Conservation (phyloP, 2,888 invertebrate genomes). For the Drosophila tanythrix region DNA sequence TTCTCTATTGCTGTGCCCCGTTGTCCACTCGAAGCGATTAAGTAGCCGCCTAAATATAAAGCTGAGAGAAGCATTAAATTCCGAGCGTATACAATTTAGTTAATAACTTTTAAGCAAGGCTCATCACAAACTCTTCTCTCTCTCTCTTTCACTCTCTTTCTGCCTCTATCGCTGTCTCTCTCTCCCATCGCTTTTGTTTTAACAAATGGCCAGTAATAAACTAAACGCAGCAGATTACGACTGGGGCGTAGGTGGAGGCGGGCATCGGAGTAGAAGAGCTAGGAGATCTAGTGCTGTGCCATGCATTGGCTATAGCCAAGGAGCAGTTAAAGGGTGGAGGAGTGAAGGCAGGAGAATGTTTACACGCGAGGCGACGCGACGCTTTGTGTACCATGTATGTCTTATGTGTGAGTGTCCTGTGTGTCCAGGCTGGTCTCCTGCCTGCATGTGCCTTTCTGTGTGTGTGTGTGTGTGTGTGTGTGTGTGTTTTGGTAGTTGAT, state of each 20-base stretch:
- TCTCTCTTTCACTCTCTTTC: background rate
- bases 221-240: conserved; percentile 70
- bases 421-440: conserved; percentile 14
- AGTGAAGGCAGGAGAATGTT: background rate
- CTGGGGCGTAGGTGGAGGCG: conserved; percentile 29
- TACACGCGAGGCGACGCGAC: background rate
- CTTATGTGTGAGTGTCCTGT: conserved; percentile 15
- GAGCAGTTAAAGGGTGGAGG: background rate
- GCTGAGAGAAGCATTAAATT: conserved; percentile 50
- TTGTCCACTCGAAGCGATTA: conserved; percentile 58
- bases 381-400: conserved; percentile 14
- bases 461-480: conserved; percentile 20
- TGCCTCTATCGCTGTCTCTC: background rate
- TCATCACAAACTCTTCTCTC: conserved; percentile 56
- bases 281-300: conserved; percentile 7
- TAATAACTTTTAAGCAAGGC: conserved; percentile 71
- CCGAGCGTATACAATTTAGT: conserved; percentile 67
- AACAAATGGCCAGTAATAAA: conserved; percentile 72
- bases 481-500: conserved; percentile 43
- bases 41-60: conserved; percentile 54
- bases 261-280: background rate
- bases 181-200: conserved; percentile 54
- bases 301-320: conserved; percentile 4
- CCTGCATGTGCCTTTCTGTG: conserved; percentile 6
- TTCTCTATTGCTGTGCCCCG: background rate